These are phyloP conservation scores for Micrasema longulum DNA, from an alignment of 1,140 invertebrate genomes.

Conservation along the genomic window DNA sequence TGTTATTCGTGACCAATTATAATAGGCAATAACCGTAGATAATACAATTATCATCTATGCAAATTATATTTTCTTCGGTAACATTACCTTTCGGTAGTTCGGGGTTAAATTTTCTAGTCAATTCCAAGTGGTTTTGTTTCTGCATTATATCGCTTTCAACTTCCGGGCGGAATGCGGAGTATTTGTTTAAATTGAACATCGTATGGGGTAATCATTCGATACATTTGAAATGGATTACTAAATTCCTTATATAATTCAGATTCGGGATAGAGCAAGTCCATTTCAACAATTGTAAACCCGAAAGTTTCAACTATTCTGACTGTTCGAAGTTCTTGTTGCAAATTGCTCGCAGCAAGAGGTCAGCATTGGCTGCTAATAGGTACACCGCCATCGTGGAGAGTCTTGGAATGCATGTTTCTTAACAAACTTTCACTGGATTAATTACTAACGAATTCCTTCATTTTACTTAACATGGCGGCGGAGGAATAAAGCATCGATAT, in stretches of 20 bases:
- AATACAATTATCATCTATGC: too few species aligned
- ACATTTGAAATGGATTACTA: conserved; percentile 35
- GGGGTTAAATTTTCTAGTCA: too few species aligned
- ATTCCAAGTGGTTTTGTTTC: conserved; percentile 13
- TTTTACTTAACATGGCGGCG: too few species aligned
- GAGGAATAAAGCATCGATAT: too few species aligned
- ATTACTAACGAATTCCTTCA: too few species aligned
- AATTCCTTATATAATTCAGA: conserved; percentile 32
- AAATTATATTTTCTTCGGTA: too few species aligned
- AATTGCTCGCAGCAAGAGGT: too few species aligned
- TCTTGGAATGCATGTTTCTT: conserved; percentile 13
- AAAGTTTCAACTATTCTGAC: conserved; percentile 26
- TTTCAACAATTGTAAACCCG: conserved; percentile 3
- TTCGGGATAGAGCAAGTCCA: conserved; percentile 6
- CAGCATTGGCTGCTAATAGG: conserved; percentile 7
- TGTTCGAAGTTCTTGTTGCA: conserved; percentile 1
- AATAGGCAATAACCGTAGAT: too few species aligned
- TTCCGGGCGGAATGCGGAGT: background rate
- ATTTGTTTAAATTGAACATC: conserved; percentile 32
- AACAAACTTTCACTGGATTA: conserved; percentile 7
- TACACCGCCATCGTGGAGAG: background rate
- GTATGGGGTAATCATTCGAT: conserved; percentile 26
- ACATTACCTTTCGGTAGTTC: too few species aligned
- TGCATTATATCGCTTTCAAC: conserved; percentile 18
- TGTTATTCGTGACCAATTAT: too few species aligned